phyloP scores from a whole-genome alignment of 2,888 invertebrate genomes.

The Euphydryas editha region DNA sequence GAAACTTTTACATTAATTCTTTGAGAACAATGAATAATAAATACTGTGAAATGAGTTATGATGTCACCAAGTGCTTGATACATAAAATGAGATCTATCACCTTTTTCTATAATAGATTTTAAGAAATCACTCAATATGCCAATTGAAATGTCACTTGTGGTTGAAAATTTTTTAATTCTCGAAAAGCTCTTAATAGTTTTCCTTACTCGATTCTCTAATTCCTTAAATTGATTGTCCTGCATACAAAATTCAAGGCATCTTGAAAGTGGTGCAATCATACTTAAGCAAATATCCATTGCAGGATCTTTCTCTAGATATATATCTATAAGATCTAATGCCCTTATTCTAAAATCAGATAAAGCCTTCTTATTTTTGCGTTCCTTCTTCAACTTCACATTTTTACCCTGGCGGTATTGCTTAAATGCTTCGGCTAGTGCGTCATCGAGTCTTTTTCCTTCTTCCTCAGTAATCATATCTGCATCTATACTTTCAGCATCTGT shows the following conservation, averaged over 20 bases:
- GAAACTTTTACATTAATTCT: constrained; percentile 64
- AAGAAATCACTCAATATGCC: constrained; percentile 81
- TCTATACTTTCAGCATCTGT: constrained; percentile 88
- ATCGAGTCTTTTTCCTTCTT: constrained; percentile 89
- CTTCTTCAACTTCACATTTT: constrained; percentile 79
- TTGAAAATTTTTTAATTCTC: constrained; percentile 84
- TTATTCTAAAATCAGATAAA: constrained; percentile 88
- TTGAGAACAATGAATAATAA: constrained; percentile 85
- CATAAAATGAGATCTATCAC: constrained; percentile 84
- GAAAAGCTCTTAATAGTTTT: constrained; percentile 85
- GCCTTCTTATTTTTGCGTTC: constrained; percentile 86
- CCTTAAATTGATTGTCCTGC: constrained; percentile 86
- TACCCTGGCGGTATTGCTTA: constrained; percentile 83
- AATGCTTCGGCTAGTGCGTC: constrained; percentile 90
- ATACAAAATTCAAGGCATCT: constrained; percentile 88
- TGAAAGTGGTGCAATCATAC: constrained; percentile 87
- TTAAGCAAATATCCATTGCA: constrained; percentile 86
- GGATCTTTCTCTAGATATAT: constrained; percentile 88
- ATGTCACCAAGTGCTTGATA: constrained; percentile 87
- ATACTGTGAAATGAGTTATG: constrained; percentile 85
- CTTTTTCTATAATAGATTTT: constrained; percentile 85
- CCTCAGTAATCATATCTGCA: constrained; percentile 89
- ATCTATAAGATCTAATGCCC: constrained; percentile 90
- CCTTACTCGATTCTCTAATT: constrained; percentile 85
- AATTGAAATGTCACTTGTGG: constrained; percentile 81